A percentile compares a stretch with the other conserved stretches of the same genome.
These are phyloP conservation scores for Gorsachius goisagi DNA, from an alignment of 2,113 vertebrate genomes.

Conservation along the genomic window DNA sequence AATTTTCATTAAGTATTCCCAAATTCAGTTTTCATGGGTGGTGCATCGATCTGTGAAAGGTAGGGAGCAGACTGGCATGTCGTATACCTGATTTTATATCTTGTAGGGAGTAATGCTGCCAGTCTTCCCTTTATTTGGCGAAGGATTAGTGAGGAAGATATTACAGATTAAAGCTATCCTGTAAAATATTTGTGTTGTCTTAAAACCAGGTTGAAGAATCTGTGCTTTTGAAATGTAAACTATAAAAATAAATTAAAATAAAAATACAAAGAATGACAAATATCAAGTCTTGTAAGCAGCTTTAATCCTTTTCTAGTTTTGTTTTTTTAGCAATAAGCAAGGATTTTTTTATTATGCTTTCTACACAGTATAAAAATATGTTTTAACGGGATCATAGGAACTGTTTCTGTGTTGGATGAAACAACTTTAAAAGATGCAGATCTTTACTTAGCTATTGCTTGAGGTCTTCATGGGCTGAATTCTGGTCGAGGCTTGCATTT, in stretches of 20 bases:
- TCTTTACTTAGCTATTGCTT: neutral
- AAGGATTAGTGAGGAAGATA: conserved; percentile 52
- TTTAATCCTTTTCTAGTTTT: neutral
- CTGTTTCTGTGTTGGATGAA: neutral
- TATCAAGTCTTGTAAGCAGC: neutral
- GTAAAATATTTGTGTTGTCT: neutral
- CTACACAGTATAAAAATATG: neutral
- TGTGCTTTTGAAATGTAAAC: neutral
- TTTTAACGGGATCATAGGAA: neutral
- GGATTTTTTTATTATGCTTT: neutral
- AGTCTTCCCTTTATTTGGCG: neutral
- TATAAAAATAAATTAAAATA: neutral
- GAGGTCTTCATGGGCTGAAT: neutral
- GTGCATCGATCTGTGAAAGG: neutral
- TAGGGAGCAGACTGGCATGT: neutral
- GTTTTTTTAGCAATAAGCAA: neutral
- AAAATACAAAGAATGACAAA: neutral
- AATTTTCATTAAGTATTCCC: neutral
- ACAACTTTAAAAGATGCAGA: neutral
- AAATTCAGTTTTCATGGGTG: neutral
- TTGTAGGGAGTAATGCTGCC: neutral
- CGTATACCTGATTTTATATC: neutral
- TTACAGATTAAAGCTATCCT: neutral
- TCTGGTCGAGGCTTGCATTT: neutral
- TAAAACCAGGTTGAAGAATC: conserved; percentile 15